Evolutionary conservation across 2,113 vertebrate species (phyloP), one percentile per base, ranked within the genome.

Genomic region (Colistium nudipinnis): DNA sequence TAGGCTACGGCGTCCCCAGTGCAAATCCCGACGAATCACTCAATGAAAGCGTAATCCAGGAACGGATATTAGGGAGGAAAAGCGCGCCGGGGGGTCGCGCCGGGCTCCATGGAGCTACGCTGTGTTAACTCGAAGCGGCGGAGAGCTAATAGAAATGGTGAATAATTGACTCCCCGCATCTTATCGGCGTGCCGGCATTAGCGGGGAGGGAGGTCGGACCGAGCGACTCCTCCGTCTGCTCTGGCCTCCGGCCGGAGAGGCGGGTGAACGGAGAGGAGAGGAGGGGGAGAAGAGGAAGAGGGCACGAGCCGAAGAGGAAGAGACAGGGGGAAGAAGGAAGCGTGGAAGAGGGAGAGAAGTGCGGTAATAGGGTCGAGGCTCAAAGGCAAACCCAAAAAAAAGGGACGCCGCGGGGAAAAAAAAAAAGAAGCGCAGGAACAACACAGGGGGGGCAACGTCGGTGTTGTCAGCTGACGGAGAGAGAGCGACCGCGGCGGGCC

Each of bases 121-220:
- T 27, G 27, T 1, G 3, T 60, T 66, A 78, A 78, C 63, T 39
- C 36, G 54, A 41, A 59, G 61, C 60, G 77, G 80, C 45, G 27
- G 24, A 39, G 53, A 79, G 79, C 72, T 76, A 72, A 86, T 83
- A 80, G 78, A 83, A 87, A 88, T 84, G 76, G 74, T 86, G 85
- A 88, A 86, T 88, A 87, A 88, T 85, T 86, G 74, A 86, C 76
- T 88, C 65, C 48, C 77, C 68, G 70, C 71, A 84, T 70, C 69
- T 83, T 85, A 86, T 84, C 88, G 78, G 74, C 47, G 63, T 83
- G 83, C 83, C 79, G 41, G 73, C 84, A 77, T 78, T 77, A 78
- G 79, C 87, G 83, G 78, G 78, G 80, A 80, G 81, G 38, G 76
- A 84, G 86, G 83, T 84, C 65, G 68, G 86, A 88, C 78, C 81